Evolutionary conservation across 2,888 invertebrate genomes (phyloP).

Genomic region (Ptychoptera contaminata): DNA sequence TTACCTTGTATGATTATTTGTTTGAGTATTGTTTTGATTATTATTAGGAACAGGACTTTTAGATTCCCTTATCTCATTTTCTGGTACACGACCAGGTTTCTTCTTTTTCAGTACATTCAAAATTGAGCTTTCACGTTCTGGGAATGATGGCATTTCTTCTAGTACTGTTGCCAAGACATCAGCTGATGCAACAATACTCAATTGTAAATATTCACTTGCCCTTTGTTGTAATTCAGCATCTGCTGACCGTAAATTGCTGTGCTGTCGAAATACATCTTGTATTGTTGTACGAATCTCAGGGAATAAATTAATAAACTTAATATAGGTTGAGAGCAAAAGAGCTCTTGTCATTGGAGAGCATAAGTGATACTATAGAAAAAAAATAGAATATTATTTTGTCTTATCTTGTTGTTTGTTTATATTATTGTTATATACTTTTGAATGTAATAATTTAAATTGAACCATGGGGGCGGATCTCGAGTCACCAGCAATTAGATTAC

Average conservation of each 20-base stretch:
- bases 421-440: conserved; percentile 43
- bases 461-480: conserved; percentile 92
- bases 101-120: conserved; percentile 96
- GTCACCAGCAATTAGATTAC: conserved; percentile 98
- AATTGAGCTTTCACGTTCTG: conserved; percentile 95
- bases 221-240: conserved; percentile 98
- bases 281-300: conserved; percentile 95
- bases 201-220: conserved; percentile 92
- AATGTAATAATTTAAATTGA: conserved; percentile 95
- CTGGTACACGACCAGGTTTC: conserved; percentile 88
- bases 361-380: conserved; percentile 67
- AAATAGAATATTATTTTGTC: not conserved
- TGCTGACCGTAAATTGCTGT: conserved; percentile 91
- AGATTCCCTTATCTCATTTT: conserved; percentile 68
- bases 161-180: conserved; percentile 96
- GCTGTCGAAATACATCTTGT: conserved; percentile 85
- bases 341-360: conserved; percentile 96
- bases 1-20: conserved; percentile 28
- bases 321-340: conserved; percentile 90
- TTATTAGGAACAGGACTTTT: conserved; percentile 49
- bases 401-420: no score
- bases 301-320: conserved; percentile 98
- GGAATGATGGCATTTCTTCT: conserved; percentile 99
- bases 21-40: conserved; percentile 31
- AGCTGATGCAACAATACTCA: conserved; percentile 89